phyloP scores from a whole-genome alignment of 2,888 invertebrate genomes.

The Andrena trimmerana region DNA sequence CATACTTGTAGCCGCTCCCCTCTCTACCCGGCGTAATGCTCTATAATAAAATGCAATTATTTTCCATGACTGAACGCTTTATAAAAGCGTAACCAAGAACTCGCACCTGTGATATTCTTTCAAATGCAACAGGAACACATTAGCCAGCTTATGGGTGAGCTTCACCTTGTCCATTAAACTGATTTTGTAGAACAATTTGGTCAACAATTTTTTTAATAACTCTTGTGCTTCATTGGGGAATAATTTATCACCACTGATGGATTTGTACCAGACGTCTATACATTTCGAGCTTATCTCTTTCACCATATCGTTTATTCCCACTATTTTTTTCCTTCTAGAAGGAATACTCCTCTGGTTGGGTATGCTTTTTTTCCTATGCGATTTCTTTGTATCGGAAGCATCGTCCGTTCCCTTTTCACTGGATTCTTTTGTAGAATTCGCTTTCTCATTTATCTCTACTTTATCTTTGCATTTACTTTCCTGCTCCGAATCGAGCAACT shows the following conservation, averaged over 20 bases:
- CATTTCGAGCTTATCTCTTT: slow-evolving; percentile 85
- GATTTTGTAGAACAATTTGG: slow-evolving; percentile 82
- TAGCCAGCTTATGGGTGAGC: slow-evolving; percentile 85
- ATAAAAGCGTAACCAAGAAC: neutral
- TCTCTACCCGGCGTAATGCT: slow-evolving; percentile 78
- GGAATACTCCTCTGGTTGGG: slow-evolving; percentile 16
- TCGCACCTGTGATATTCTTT: slow-evolving; percentile 88
- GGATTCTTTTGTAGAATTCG: neutral
- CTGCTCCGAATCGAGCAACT: slow-evolving; percentile 18
- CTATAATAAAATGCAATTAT: slow-evolving; percentile 55
- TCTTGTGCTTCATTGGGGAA: slow-evolving; percentile 85
- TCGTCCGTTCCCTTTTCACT: slow-evolving; percentile 21
- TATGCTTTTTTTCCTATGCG: slow-evolving; percentile 21
- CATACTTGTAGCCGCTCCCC: slow-evolving; percentile 74
- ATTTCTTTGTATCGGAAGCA: slow-evolving; percentile 11
- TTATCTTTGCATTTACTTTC: slow-evolving; percentile 30
- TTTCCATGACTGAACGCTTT: neutral
- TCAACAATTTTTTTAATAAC: slow-evolving; percentile 84
- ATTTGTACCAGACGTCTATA: slow-evolving; percentile 86
- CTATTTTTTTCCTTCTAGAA: slow-evolving; percentile 16
- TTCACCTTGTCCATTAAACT: slow-evolving; percentile 83
- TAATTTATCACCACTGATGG: slow-evolving; percentile 85
- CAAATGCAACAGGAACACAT: slow-evolving; percentile 87
- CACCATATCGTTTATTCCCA: slow-evolving; percentile 73
- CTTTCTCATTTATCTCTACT: slow-evolving; percentile 18